Percentiles rank a stretch among this genome's conserved stretches.
phyloP scores from a whole-genome alignment of 1,140 invertebrate species.

The Drosophila bocki region DNA sequence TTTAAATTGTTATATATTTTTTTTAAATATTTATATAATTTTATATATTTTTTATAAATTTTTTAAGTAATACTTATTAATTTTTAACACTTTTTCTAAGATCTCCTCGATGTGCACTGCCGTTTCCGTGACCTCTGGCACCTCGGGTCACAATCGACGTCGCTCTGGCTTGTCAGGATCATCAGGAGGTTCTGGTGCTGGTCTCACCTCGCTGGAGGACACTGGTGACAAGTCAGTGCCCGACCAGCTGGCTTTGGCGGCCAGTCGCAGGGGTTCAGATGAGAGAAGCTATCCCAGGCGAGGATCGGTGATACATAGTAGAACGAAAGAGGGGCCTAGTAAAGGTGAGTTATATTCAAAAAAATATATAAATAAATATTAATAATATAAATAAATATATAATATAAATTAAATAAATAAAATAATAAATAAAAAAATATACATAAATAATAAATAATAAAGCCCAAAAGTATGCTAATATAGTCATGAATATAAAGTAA shows the following conservation, averaged over 20 bases:
- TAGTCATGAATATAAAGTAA: too few relatives aligned
- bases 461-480: conserved; percentile 8
- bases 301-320: conserved; percentile 15
- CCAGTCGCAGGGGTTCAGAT: conserved; percentile 48
- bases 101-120: conserved; percentile 26
- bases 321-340: conserved; percentile 42
- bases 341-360: conserved; percentile 29
- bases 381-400: not conserved
- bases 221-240: conserved; percentile 57
- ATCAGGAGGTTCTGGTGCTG: conserved; percentile 4
- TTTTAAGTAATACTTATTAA: not conserved
- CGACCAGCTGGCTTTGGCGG: conserved; percentile 69
- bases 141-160: conserved; percentile 43
- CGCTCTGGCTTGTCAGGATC: conserved; percentile 20
- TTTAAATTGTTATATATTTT: too few relatives aligned
- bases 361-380: not conserved
- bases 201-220: conserved; percentile 41
- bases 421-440: not conserved
- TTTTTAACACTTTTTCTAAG: conserved; percentile 2
- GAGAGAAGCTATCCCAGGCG: conserved; percentile 56
- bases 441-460: not conserved
- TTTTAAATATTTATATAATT: too few relatives aligned
- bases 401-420: not conserved
- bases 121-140: conserved; percentile 42
- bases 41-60: not conserved